Conservation (phyloP, 2,113 vertebrate genomes). For the Terrapene triunguis region DNA sequence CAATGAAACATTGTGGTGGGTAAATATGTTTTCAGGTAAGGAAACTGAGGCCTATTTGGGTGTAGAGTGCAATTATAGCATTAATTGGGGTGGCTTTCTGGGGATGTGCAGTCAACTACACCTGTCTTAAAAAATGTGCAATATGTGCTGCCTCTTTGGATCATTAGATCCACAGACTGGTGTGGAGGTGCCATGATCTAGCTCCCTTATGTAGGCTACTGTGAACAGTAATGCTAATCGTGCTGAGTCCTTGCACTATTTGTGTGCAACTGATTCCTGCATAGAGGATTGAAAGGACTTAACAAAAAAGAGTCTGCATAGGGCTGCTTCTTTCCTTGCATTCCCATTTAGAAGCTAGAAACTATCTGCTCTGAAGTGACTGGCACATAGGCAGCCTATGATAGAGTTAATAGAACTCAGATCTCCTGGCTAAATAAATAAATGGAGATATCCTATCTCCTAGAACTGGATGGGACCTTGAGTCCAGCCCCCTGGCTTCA, state of each 20-base stretch:
- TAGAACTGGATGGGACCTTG: too few relatives aligned
- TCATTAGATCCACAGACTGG: neutral
- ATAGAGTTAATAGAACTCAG: neutral
- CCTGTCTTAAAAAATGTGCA: accelerated
- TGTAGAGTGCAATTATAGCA: neutral
- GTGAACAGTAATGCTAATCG: neutral
- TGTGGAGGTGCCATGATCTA: accelerated
- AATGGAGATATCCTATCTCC: too few relatives aligned
- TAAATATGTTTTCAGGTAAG: neutral
- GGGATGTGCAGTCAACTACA: neutral
- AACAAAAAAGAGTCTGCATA: neutral
- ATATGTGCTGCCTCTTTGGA: accelerated
- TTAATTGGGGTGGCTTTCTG: neutral
- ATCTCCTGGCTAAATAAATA: neutral
- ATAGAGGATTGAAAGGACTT: neutral
- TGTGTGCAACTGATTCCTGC: neutral
- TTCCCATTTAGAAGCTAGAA: neutral
- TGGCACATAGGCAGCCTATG: accelerated
- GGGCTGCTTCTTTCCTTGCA: neutral
- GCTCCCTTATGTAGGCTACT: neutral
- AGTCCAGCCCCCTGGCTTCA: too few relatives aligned
- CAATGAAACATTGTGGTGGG: neutral
- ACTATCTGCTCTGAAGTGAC: neutral
- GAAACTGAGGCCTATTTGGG: neutral
- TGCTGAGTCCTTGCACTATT: too few relatives aligned